Evolutionary conservation across 2,797 vertebrate species (phyloP), one percentile per base, ranked within the genome.

Genomic region (Muraenolepis orangiensis): DNA sequence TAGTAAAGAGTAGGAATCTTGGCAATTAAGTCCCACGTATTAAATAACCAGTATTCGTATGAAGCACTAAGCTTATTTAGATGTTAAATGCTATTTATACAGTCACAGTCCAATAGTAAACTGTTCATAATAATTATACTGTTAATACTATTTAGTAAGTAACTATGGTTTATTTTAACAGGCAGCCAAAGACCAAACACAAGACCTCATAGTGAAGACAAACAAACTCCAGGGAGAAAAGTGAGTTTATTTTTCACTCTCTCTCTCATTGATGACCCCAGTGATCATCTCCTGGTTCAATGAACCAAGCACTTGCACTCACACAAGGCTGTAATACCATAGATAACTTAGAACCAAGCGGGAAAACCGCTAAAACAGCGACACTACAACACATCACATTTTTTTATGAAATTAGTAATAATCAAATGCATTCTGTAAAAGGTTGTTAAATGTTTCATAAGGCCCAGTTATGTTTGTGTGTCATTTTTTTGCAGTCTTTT

Each of bases 161-260:
- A 57, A 57, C 20, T 23, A 23, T 57, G n/a, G n/a, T 57, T 23
- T 76, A 74, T 69, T 75, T 83, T 91, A 87, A 80, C 87, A 99
- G 98, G 96, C 96, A 80, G 95, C 95, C 29, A 99, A 99, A 85
- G 97, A 97, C 23, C 96, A 99, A 90, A 99, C 98, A 3, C 97
- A 99, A 85, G 98, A 99, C 93, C 91, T 99, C 83, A 98, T 98
- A 70, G 93, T 96, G 40, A 99, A 99, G 94, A 99, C 98, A 72
- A 99, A 97, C 85, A 99, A 98, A 85, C 95, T 99, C 75, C 98
- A 98, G 86, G 95, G 95, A 77, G 97, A 99, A 91, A 98, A 96
- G 98, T 99, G 91, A 94, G 94, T 93, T 40, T 1, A 68, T 71
- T 79, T 13, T 70, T 42, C 31, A 34, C 34, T 32, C 23, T 18